Evolutionary conservation across 2,797 vertebrate genomes (phyloP).

Genomic region (Lacerta viridis): DNA sequence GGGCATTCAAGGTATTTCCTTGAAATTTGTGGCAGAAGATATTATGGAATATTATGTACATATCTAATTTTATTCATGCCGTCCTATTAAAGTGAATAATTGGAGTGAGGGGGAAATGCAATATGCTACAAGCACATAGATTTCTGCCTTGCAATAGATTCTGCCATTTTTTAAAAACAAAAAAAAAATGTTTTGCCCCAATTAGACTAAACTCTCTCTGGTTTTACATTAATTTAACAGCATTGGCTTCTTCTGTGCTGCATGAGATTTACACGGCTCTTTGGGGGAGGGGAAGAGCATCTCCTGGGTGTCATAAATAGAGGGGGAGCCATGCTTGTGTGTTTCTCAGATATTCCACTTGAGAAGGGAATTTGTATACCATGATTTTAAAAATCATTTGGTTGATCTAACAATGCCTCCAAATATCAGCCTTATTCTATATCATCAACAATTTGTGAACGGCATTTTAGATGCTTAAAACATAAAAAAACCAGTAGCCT

Average conservation of each 20-base stretch:
- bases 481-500: constrained; percentile 41
- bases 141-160: constrained; percentile 3
- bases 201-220: constrained; percentile 1
- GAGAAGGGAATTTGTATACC: constrained; percentile 18
- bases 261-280: background rate
- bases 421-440: constrained; percentile 39
- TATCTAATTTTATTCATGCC: background rate
- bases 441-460: constrained; percentile 44
- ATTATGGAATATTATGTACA: background rate
- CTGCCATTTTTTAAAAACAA: background rate
- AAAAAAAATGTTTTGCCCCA: background rate
- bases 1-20: too few relatives aligned
- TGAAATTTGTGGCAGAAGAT: background rate
- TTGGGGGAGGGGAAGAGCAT: constrained; percentile 10
- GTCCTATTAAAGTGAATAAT: background rate
- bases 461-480: constrained; percentile 43
- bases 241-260: background rate
- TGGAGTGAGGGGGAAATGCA: background rate
- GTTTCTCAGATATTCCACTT: constrained; percentile 9
- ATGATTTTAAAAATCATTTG: constrained; percentile 27
- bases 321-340: background rate
- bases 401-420: constrained; percentile 31
- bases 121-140: background rate
- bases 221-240: constrained; percentile 37
- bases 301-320: background rate